These are phyloP conservation scores for Drosophila gunungcola DNA, from an alignment of 1,140 invertebrate species.

Conservation along the genomic window DNA sequence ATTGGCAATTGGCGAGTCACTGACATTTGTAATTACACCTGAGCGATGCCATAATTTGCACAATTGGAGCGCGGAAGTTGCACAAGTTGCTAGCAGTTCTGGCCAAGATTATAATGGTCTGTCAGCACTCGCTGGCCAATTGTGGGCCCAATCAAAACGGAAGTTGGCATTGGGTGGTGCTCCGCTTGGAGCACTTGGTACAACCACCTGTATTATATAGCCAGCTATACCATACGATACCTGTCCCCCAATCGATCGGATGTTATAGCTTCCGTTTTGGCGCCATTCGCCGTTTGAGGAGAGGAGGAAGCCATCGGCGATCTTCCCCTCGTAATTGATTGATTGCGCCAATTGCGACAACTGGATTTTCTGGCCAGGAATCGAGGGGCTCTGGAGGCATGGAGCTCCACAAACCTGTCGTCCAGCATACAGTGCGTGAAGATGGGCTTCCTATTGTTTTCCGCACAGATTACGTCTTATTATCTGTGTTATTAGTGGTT, in stretches of 20 bases:
- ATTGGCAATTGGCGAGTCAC: slow-evolving; percentile 54
- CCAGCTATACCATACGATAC: not conserved
- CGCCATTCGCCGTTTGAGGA: slow-evolving; percentile 17
- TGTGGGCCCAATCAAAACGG: slow-evolving; percentile 40
- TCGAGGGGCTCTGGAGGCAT: not conserved
- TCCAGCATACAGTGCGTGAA: slow-evolving; percentile 13
- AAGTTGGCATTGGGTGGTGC: slow-evolving; percentile 35
- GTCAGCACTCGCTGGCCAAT: slow-evolving; percentile 12
- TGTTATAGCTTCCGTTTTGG: slow-evolving; percentile 38
- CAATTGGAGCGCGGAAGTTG: slow-evolving; percentile 39
- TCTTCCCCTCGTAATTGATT: slow-evolving; percentile 45
- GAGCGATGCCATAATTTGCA: slow-evolving; percentile 64
- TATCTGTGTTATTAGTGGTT: slow-evolving; percentile 6
- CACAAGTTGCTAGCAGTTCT: slow-evolving; percentile 37
- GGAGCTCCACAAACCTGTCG: not conserved
- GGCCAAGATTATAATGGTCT: slow-evolving; percentile 22
- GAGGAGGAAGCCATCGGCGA: slow-evolving; percentile 18
- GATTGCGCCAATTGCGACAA: slow-evolving; percentile 27
- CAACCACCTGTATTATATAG: slow-evolving; percentile 1
- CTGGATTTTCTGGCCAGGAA: slow-evolving; percentile 6
- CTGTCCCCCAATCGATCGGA: slow-evolving; percentile 8
- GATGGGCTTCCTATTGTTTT: slow-evolving; percentile 15
- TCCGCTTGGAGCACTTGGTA: not conserved
- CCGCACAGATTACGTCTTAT: not conserved
- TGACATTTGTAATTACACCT: slow-evolving; percentile 69